Evolutionary conservation across 2,888 invertebrate genomes (phyloP).

Genomic region (Diachrysia chrysitis): DNA sequence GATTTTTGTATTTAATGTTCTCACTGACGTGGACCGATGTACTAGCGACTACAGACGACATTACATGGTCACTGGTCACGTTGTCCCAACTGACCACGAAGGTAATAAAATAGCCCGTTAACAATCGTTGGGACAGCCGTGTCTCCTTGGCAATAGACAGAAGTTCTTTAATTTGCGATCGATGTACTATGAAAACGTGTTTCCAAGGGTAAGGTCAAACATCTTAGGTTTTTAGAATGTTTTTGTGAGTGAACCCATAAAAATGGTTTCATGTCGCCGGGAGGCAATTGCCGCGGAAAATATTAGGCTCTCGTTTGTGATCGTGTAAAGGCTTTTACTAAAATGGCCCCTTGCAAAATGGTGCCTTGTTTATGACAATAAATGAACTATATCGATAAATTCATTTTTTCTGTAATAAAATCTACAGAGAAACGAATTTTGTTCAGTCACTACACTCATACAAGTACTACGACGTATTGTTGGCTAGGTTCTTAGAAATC

Average conservation of each 20-base stretch:
- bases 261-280: background rate
- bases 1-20: background rate
- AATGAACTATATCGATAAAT: background rate
- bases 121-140: slow-evolving; percentile 15
- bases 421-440: background rate
- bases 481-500: background rate
- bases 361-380: background rate
- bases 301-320: background rate
- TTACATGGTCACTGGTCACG: slow-evolving; percentile 32
- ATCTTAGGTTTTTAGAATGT: background rate
- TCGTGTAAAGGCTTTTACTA: too few species aligned
- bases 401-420: background rate
- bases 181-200: slow-evolving; percentile 37
- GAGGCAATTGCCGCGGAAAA: background rate
- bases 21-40: background rate
- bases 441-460: too few species aligned
- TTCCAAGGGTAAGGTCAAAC: slow-evolving; percentile 20
- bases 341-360: background rate
- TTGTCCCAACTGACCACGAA: slow-evolving; percentile 26
- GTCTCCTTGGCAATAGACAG: slow-evolving; percentile 21
- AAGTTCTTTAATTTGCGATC: slow-evolving; percentile 2
- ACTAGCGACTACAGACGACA: slow-evolving; percentile 18
- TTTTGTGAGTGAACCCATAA: background rate
- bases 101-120: slow-evolving; percentile 36
- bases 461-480: background rate